Evolutionary conservation across 2,113 vertebrate genomes (phyloP), one percentile per base, ranked within the genome.

Genomic region (Morone saxatilis): DNA sequence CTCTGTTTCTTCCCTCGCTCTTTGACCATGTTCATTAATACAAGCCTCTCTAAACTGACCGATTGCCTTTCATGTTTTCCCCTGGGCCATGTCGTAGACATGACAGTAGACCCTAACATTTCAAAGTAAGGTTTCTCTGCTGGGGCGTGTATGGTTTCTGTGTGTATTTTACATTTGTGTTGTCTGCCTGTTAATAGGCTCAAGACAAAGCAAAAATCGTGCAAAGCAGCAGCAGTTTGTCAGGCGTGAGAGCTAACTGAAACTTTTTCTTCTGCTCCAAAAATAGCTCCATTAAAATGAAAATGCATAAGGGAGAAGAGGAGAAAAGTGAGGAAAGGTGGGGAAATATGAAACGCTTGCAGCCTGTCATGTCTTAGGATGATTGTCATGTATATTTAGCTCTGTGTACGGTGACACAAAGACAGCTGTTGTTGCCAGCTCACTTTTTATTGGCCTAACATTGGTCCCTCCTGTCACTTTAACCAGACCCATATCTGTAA

Each of bases 351-450:
- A 85, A 78, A 88, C 82, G 22, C 38, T 45, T 5, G 13, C 62
- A 50, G 57, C 71, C 20, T 76, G 72, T 54, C 53, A 80, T 86
- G 86, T 86, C 89, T 91, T 86, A 80, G 80, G 73, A 70, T 89
- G 81, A 94, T 92, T 93, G 90, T 91, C 63, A 13, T 65, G 48
- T 92, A 91, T 90, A 89, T 93, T 88, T 90, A 93, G 91, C 84
- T 54, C 54, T 2, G 72, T 78, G 84, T 81, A 80, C 69, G 73
- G 81, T 70, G 53, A 86, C 88, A 92, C 91, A 92, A 90, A 93
- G 90, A 88, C 94, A 94, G 94, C 93, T 94, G 94, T 88, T 91
- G 90, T 91, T 91, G 81, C 87, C 80, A 68, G 67, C 83, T 84
- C 77, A 65, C 63, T 83, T 86, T 91, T 94, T 93, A 91, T 94